phyloP scores from a whole-genome alignment of 2,888 invertebrate species.

The Trissolcus japonicus region DNA sequence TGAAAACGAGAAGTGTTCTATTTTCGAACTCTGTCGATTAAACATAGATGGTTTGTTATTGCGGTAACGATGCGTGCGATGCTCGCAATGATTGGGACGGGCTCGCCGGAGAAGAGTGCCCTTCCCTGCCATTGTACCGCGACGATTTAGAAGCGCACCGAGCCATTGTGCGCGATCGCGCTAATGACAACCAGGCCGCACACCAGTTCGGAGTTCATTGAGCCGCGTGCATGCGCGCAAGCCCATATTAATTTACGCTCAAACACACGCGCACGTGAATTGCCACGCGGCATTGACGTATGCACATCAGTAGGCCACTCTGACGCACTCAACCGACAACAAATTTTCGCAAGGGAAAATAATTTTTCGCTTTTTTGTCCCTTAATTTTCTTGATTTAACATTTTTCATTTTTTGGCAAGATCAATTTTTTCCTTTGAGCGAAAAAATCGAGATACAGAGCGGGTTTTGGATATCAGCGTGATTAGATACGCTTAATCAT shows the following conservation, averaged over 20 bases:
- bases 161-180: slow-evolving; percentile 53
- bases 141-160: slow-evolving; percentile 52
- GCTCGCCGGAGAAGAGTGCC: slow-evolving; percentile 61
- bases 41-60: slow-evolving; percentile 25
- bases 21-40: too few species aligned
- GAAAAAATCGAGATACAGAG: neutral
- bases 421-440: neutral
- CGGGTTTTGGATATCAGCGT: slow-evolving; percentile 21
- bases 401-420: too few species aligned
- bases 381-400: too few species aligned
- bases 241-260: slow-evolving; percentile 52
- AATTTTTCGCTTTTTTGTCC: too few species aligned
- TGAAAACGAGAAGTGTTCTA: too few species aligned
- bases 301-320: slow-evolving; percentile 35
- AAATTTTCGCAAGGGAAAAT: too few species aligned
- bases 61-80: slow-evolving; percentile 54
- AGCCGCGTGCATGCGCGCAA: slow-evolving; percentile 52
- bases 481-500: slow-evolving; percentile 40
- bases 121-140: slow-evolving; percentile 68
- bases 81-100: slow-evolving; percentile 57
- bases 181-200: slow-evolving; percentile 50
- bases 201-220: slow-evolving; percentile 59
- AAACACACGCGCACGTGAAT: slow-evolving; percentile 46
- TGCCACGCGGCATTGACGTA: slow-evolving; percentile 53
- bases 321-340: slow-evolving; percentile 19